Evolutionary conservation across 2,797 vertebrate genomes (phyloP).

Genomic region (Aotus griseimembra): DNA sequence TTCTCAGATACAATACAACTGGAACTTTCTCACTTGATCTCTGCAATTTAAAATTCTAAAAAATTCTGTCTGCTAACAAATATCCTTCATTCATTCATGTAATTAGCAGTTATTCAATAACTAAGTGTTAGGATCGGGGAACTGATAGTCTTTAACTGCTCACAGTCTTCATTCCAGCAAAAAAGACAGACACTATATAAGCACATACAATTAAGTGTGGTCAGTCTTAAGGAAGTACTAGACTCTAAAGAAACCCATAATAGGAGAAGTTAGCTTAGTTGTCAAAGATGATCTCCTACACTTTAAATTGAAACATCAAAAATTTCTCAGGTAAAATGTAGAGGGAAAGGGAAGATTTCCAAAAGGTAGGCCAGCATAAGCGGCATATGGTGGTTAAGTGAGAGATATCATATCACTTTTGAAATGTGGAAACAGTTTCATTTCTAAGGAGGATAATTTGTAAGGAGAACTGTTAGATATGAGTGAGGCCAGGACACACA

Average conservation of each 20-base stretch:
- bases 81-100: not conserved
- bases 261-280: not conserved
- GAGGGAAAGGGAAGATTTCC: not conserved
- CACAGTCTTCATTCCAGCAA: not conserved
- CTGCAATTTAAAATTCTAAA: not conserved
- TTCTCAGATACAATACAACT: not conserved
- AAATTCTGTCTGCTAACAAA: not conserved
- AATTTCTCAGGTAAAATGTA: not conserved
- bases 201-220: not conserved
- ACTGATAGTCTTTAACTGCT: not conserved
- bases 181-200: not conserved
- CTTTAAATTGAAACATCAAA: not conserved
- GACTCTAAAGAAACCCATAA: not conserved
- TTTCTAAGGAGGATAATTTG: not conserved
- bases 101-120: not conserved
- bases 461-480: not conserved
- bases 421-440: not conserved
- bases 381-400: not conserved
- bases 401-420: not conserved
- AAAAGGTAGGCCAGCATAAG: not conserved
- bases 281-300: not conserved
- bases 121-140: not conserved
- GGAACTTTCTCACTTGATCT: not conserved
- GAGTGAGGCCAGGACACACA: not conserved
- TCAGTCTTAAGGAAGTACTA: not conserved